Percentiles rank a stretch among this genome's conserved stretches.
phyloP scores from a whole-genome alignment of 2,888 invertebrate species.

The Nomada ruficornis region DNA sequence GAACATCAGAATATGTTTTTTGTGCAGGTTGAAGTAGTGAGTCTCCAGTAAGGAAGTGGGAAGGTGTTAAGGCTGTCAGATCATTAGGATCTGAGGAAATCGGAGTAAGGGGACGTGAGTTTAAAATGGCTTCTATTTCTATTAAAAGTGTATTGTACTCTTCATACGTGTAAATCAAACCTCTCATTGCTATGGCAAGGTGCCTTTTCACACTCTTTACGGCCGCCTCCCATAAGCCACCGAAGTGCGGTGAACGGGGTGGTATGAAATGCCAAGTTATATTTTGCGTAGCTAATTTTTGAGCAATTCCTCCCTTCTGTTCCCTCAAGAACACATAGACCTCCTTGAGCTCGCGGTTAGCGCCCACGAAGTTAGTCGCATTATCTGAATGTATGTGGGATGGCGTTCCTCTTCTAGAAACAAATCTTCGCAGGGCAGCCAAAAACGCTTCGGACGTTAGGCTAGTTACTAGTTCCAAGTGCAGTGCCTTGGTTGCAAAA shows the following conservation, averaged over 20 bases:
- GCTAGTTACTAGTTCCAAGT: too few relatives aligned
- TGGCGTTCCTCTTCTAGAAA: slow-evolving; percentile 1
- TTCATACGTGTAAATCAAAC: too few relatives aligned
- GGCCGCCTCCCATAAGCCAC: neutral
- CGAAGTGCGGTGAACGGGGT: slow-evolving; percentile 21
- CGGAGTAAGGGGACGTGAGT: neutral
- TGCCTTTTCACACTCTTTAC: too few relatives aligned
- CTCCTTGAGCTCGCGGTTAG: neutral
- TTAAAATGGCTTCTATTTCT: too few relatives aligned
- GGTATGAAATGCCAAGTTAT: slow-evolving; percentile 48
- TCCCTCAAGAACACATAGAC: neutral
- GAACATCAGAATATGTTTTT: too few relatives aligned
- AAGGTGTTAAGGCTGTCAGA: neutral
- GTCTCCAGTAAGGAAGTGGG: neutral
- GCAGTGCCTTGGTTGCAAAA: too few relatives aligned
- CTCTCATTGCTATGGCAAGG: too few relatives aligned
- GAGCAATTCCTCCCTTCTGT: neutral
- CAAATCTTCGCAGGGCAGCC: neutral
- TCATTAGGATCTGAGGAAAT: neutral
- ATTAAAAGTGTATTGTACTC: too few relatives aligned
- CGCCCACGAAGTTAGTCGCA: neutral
- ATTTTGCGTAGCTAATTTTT: neutral
- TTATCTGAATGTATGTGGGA: neutral
- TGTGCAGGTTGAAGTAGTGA: neutral
- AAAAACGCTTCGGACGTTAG: neutral